Conservation (phyloP, 2,888 invertebrate species). For the Epinotia bilunana region DNA sequence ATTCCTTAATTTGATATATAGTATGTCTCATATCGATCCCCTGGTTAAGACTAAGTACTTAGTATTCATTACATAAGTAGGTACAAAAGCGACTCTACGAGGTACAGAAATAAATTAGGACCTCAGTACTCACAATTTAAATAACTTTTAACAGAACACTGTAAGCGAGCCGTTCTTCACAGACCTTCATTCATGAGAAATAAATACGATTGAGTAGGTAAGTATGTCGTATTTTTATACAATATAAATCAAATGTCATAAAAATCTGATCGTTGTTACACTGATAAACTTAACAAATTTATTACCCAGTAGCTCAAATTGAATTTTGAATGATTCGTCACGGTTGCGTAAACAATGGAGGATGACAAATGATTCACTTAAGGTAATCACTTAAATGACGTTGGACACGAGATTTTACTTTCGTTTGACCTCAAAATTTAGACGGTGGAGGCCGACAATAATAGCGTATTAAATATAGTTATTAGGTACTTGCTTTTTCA, state of each 20-base stretch:
- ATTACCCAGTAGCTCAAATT: conserved; percentile 37
- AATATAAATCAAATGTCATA: conserved; percentile 3
- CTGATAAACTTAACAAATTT: conserved; percentile 34
- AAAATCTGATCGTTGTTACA: conserved; percentile 3
- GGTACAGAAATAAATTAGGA: too few species aligned
- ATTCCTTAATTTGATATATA: too few species aligned
- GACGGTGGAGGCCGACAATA: conserved; percentile 26
- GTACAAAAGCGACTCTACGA: too few species aligned
- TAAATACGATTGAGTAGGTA: not conserved
- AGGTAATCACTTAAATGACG: conserved; percentile 42
- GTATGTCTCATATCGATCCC: too few species aligned
- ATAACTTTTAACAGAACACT: too few species aligned
- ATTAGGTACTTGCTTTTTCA: conserved; percentile 20
- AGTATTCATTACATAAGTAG: too few species aligned
- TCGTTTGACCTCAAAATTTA: conserved; percentile 40
- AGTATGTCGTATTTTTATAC: not conserved
- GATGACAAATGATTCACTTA: conserved; percentile 45
- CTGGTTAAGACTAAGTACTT: too few species aligned
- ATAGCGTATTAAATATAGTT: conserved; percentile 32
- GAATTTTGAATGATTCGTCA: conserved; percentile 31
- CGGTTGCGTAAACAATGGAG: conserved; percentile 37
- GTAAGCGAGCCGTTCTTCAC: not conserved
- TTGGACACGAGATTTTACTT: conserved; percentile 41
- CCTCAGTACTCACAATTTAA: too few species aligned
- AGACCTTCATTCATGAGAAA: not conserved